Evolutionary conservation across 53 echinoderm and acorn worm genomes (phyloP).

Genomic region (Antedon mediterranea): DNA sequence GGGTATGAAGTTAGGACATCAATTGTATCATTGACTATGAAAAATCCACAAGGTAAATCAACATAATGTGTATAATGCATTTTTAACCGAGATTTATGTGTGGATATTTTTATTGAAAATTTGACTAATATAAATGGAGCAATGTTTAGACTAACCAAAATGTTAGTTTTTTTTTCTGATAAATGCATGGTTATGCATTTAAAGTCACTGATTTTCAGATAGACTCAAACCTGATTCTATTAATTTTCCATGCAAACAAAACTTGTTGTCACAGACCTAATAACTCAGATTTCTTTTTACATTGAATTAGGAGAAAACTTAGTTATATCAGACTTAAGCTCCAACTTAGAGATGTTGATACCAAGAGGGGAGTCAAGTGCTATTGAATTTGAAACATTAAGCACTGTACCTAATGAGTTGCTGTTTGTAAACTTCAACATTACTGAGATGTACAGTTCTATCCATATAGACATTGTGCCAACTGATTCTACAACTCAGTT

Average conservation of each 20-base stretch:
- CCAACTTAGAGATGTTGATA: constrained; percentile 50
- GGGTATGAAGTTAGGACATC: constrained; percentile 51
- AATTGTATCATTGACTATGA: constrained; percentile 35
- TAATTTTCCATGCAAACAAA: no score
- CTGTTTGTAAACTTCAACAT: constrained; percentile 43
- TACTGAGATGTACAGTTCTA: constrained; percentile 44
- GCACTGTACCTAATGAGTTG: constrained; percentile 13
- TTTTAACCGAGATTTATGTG: no score
- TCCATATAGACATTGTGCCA: constrained; percentile 53
- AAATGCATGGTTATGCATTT: no score
- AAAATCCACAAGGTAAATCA: constrained; percentile 31
- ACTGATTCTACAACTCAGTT: constrained; percentile 2
- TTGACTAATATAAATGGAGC: constrained; percentile 23
- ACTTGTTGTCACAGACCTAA: no score
- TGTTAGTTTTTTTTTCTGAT: no score
- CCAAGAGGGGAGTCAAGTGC: constrained; percentile 38
- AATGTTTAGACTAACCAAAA: no score
- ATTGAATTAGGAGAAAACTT: background rate
- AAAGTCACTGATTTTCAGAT: no score
- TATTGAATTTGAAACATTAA: constrained; percentile 34
- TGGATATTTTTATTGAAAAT: constrained; percentile 8
- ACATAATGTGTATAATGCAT: no score
- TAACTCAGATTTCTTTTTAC: no score
- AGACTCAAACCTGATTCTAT: no score
- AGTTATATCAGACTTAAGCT: constrained; percentile 27